Percentiles rank a stretch among this genome's conserved stretches.
Conservation (phyloP, 2,888 invertebrate genomes). For the Epistrophe grossulariae region DNA sequence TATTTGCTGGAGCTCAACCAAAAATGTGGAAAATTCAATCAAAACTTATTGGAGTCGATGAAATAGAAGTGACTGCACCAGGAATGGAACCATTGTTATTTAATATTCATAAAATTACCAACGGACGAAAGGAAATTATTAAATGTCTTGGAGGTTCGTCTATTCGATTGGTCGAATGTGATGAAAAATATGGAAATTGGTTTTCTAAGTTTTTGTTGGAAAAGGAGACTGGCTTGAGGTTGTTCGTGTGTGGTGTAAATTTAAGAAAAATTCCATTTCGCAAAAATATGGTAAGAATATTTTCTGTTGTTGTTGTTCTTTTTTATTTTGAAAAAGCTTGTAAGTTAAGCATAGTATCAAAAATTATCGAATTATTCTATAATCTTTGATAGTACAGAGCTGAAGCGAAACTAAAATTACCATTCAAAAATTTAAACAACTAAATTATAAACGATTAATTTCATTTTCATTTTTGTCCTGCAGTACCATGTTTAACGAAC, state of each 20-base stretch:
- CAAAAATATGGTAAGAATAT: slow-evolving; percentile 24
- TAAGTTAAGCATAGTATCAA: too few relatives aligned
- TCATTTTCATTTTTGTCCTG: too few relatives aligned
- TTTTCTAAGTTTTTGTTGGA: slow-evolving; percentile 85
- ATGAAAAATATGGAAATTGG: slow-evolving; percentile 90
- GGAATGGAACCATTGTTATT: slow-evolving; percentile 85
- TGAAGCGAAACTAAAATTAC: too few relatives aligned
- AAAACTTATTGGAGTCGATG: slow-evolving; percentile 78
- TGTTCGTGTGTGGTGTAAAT: slow-evolving; percentile 86
- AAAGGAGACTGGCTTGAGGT: slow-evolving; percentile 84
- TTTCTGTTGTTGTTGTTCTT: too few relatives aligned
- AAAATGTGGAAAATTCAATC: slow-evolving; percentile 62
- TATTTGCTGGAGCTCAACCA: slow-evolving; percentile 44
- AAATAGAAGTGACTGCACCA: slow-evolving; percentile 85
- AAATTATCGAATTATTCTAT: too few relatives aligned
- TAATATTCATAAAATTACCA: slow-evolving; percentile 82
- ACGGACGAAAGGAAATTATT: slow-evolving; percentile 79
- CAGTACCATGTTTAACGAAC: too few relatives aligned
- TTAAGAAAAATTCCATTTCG: slow-evolving; percentile 79
- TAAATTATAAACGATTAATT: too few relatives aligned
- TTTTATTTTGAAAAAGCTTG: too few relatives aligned
- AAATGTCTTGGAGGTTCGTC: slow-evolving; percentile 82
- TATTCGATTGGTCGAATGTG: slow-evolving; percentile 89
- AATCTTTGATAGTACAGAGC: too few relatives aligned
- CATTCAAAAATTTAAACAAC: too few relatives aligned